These are phyloP conservation scores for Sebastes cheni DNA, from an alignment of 2,797 vertebrate genomes.

Conservation along the genomic window DNA sequence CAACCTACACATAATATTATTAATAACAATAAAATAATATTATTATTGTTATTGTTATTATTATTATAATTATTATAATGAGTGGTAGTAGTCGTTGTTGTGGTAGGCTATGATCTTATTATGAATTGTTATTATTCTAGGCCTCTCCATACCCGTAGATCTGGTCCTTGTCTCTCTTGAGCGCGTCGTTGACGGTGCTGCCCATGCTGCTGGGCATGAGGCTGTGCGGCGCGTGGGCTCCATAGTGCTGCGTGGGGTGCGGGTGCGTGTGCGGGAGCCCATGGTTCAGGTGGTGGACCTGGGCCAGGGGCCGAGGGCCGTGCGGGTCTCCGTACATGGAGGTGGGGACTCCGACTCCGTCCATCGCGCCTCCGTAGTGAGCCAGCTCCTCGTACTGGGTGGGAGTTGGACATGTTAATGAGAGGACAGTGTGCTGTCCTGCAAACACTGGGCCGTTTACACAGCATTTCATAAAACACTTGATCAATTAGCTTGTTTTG, in stretches of 20 bases:
- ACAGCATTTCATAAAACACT: background rate
- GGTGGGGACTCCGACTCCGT: constrained; percentile 90
- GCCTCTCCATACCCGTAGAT: constrained; percentile 89
- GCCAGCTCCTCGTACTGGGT: constrained; percentile 94
- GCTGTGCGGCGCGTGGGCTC: constrained; percentile 91
- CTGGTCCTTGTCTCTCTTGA: constrained; percentile 96
- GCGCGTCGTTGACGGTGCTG: constrained; percentile 90
- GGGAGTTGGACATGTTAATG: background rate
- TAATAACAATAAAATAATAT: background rate
- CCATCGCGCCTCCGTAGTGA: constrained; percentile 93
- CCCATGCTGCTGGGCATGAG: constrained; percentile 92
- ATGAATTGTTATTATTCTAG: background rate
- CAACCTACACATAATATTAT: background rate
- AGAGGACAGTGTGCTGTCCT: background rate
- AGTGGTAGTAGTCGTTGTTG: too few relatives aligned
- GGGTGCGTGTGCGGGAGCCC: constrained; percentile 83
- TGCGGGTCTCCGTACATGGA: constrained; percentile 96
- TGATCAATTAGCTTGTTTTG: background rate
- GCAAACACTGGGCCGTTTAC: background rate
- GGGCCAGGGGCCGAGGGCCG: constrained; percentile 89
- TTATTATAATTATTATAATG: too few relatives aligned
- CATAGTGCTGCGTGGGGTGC: constrained; percentile 93
- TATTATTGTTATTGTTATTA: too few relatives aligned
- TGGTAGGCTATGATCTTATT: too few relatives aligned
- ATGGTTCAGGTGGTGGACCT: constrained; percentile 94